Evolutionary conservation across 2,888 invertebrate genomes (phyloP).

Genomic region (Oxyscelio sp.): DNA sequence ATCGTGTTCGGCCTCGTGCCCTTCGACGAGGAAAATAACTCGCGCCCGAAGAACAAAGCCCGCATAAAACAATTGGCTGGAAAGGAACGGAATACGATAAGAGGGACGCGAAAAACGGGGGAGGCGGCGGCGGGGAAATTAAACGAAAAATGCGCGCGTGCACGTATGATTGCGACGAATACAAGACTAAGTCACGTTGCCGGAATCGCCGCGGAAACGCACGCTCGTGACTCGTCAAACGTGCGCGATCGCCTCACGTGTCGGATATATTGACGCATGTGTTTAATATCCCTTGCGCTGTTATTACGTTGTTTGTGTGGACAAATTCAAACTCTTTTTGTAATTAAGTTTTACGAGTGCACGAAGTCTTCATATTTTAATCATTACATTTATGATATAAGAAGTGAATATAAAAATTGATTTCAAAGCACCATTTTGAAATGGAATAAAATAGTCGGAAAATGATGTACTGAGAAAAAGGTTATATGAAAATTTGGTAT

Average conservation of each 20-base stretch:
- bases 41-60: constrained; percentile 38
- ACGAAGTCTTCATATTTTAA: too few species aligned
- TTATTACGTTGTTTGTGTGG: constrained; percentile 23
- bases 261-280: constrained; percentile 67
- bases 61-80: constrained; percentile 41
- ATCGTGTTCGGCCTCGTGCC: constrained; percentile 77
- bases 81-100: constrained; percentile 39
- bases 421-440: too few species aligned
- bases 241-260: constrained; percentile 75
- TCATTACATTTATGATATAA: too few species aligned
- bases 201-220: constrained; percentile 77
- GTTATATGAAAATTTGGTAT: too few species aligned
- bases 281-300: constrained; percentile 37
- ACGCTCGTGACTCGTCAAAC: constrained; percentile 76
- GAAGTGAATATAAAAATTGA: too few species aligned
- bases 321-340: too few species aligned
- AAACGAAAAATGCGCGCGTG: constrained; percentile 73
- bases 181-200: constrained; percentile 83
- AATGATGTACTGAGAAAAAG: too few species aligned
- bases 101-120: constrained; percentile 38
- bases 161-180: constrained; percentile 60
- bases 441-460: too few species aligned
- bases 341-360: too few species aligned
- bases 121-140: constrained; percentile 27
- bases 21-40: constrained; percentile 40